Conservation (phyloP, 2,797 vertebrate species). For the Poecilia velifera region DNA sequence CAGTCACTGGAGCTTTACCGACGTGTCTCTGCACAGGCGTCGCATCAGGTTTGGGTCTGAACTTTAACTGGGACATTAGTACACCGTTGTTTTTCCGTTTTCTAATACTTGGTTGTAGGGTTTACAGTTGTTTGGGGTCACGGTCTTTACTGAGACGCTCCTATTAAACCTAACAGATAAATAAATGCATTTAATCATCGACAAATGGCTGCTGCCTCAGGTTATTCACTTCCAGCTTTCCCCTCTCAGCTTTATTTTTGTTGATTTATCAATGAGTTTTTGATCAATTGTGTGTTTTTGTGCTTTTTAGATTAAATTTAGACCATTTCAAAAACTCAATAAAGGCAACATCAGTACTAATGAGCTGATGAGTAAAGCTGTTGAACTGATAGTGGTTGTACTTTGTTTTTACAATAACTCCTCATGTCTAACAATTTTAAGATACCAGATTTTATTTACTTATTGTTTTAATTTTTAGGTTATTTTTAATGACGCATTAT, state of each 20-base stretch:
- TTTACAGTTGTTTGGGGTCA: background rate
- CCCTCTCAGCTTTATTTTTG: background rate
- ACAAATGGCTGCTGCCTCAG: background rate
- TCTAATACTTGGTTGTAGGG: background rate
- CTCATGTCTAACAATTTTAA: background rate
- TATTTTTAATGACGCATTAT: background rate
- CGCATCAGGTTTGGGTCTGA: background rate
- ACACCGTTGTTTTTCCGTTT: background rate
- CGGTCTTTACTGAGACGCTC: background rate
- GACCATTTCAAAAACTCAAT: background rate
- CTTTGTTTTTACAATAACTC: background rate
- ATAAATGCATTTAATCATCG: background rate
- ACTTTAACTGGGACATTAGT: background rate
- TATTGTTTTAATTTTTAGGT: background rate
- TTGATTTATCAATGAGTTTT: background rate
- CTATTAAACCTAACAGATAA: no score
- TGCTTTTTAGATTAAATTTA: background rate
- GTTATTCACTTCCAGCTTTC: background rate
- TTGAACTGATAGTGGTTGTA: background rate
- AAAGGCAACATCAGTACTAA: no score
- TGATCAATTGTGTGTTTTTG: background rate
- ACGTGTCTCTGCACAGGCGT: background rate
- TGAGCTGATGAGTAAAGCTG: background rate
- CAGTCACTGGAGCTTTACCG: background rate
- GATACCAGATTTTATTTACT: background rate